phyloP scores from a whole-genome alignment of 2,888 invertebrate species.

The Glaucopsyche alexis region DNA sequence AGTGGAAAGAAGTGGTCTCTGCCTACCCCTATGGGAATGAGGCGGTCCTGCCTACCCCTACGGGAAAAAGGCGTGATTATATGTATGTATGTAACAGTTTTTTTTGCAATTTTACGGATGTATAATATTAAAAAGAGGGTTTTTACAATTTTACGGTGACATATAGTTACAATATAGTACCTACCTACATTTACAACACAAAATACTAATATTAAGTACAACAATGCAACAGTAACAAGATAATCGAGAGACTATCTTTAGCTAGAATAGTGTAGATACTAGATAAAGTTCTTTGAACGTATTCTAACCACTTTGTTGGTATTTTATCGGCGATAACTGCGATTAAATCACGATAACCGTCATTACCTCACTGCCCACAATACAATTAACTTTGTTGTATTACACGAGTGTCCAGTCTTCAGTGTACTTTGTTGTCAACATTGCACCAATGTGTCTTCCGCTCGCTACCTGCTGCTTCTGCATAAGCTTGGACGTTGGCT shows the following conservation, averaged over 20 bases:
- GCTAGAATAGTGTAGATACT: neutral
- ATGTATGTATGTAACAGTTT: too few relatives aligned
- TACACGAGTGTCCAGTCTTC: conserved; percentile 41
- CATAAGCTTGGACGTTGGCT: conserved; percentile 41
- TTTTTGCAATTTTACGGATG: too few relatives aligned
- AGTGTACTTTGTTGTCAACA: neutral
- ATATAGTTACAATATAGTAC: too few relatives aligned
- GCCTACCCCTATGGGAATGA: too few relatives aligned
- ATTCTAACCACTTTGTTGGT: neutral
- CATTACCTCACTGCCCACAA: neutral
- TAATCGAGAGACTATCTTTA: conserved; percentile 2
- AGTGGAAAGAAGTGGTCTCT: too few relatives aligned
- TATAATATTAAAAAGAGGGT: too few relatives aligned
- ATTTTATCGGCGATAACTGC: neutral
- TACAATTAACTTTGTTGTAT: neutral
- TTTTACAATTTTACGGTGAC: too few relatives aligned
- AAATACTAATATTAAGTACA: too few relatives aligned
- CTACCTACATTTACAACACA: too few relatives aligned
- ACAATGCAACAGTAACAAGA: neutral
- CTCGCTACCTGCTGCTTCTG: conserved; percentile 44
- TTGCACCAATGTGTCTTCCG: conserved; percentile 41
- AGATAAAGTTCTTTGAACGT: conserved; percentile 10
- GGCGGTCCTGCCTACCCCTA: too few relatives aligned
- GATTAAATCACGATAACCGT: conserved; percentile 8
- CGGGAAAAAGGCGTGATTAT: too few relatives aligned